These are phyloP conservation scores for Nemotelus nigrinus DNA, from an alignment of 2,888 invertebrate genomes.

Conservation along the genomic window DNA sequence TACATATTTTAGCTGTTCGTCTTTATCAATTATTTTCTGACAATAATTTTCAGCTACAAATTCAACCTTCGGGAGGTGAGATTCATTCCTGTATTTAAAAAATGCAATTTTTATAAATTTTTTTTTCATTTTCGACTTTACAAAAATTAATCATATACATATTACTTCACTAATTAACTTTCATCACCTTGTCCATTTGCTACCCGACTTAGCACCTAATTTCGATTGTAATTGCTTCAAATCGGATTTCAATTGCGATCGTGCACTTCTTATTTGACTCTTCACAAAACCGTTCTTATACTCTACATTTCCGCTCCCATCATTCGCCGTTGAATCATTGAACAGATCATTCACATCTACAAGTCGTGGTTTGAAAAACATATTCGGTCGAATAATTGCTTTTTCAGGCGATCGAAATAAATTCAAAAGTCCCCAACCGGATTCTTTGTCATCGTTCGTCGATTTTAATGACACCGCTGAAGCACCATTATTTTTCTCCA, in stretches of 20 bases:
- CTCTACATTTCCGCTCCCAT: slow-evolving; percentile 45
- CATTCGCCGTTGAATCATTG: not conserved
- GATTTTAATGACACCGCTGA: slow-evolving; percentile 53
- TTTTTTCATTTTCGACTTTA: slow-evolving; percentile 23
- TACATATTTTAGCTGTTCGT: too few relatives aligned
- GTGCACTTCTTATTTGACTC: slow-evolving; percentile 60
- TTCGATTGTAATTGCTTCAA: slow-evolving; percentile 58
- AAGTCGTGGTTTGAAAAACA: slow-evolving; percentile 67
- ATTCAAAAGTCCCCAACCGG: slow-evolving; percentile 68
- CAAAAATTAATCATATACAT: slow-evolving; percentile 27
- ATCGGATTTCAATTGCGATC: slow-evolving; percentile 57
- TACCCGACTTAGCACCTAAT: not conserved
- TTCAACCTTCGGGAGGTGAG: too few relatives aligned
- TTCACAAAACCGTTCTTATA: slow-evolving; percentile 58
- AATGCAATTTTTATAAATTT: not conserved
- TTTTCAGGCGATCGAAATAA: slow-evolving; percentile 66
- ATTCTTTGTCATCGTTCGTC: slow-evolving; percentile 55
- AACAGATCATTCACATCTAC: slow-evolving; percentile 71
- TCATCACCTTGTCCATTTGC: slow-evolving; percentile 23
- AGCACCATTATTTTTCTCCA: slow-evolving; percentile 55
- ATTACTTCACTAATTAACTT: not conserved
- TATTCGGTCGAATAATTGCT: slow-evolving; percentile 60
- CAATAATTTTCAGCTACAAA: too few relatives aligned
- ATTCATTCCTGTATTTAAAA: too few relatives aligned
- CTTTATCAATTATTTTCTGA: too few relatives aligned